Evolutionary conservation across 2,888 invertebrate genomes (phyloP), one percentile per base, ranked within the genome.

Genomic region (Sympetrum striolatum): DNA sequence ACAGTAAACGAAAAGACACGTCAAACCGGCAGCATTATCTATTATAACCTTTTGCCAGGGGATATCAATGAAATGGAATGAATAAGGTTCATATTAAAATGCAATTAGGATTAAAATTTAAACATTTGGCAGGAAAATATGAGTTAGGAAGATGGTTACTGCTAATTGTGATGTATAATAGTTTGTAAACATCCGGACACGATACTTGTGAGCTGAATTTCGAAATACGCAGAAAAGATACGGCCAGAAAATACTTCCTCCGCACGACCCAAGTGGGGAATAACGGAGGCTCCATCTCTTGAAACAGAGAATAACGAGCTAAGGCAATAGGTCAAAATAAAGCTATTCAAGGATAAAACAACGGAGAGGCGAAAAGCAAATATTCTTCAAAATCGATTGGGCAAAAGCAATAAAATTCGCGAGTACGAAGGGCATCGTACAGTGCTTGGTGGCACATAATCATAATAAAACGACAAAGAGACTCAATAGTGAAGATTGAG

Each of bases 211-310:
- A 14, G 31, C 25, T 10, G 14, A 14, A 10, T 73, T 73, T 73
- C 31, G 73, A 73, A 73, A 73, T 31, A 73, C 25, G 73, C n/a
- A 73, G 25, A 22, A 64, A 64, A 64, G 10, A 64, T n/a, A n/a
- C 18, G 60, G n/a, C n/a, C 60, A 6, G n/a, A 31, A 31, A 73
- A 73, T 12, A 31, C 73, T 73, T 73, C 14, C 25, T 73, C 12
- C 73, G 73, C 12, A 10, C 8, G 18, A 25, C 48, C 15, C 48
- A 1, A 4, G 14, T 12, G 14, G 14, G 10, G 25, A 73, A 37
- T 86, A 58, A 86, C 86, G 18, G 86, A 86, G 86, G 86, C 86
- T 86, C 86, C 86, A 86, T 86, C 86, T 86, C 86, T 86, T 37
- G 86, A 86, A 86, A 35, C 31, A 35, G 58, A 60, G 86, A 60